Conservation (phyloP, 2,888 invertebrate species). For the Cotesia congregata region DNA sequence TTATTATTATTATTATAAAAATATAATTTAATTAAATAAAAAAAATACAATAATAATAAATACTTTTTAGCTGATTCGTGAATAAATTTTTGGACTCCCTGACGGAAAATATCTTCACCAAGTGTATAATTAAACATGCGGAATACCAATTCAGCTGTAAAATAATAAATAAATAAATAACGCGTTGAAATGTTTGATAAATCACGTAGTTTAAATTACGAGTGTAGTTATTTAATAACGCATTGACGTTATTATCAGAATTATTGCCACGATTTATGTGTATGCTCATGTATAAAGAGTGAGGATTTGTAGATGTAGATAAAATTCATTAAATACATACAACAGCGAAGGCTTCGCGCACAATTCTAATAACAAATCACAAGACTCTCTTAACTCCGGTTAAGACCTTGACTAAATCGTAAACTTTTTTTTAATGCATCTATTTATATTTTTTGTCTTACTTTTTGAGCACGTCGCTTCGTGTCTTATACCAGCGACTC, state of each 20-base stretch:
- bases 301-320: slow-evolving; percentile 5
- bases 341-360: not conserved
- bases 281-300: not conserved
- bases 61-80: slow-evolving; percentile 72
- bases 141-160: slow-evolving; percentile 80
- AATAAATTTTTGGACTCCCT: slow-evolving; percentile 80
- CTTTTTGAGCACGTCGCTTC: slow-evolving; percentile 82
- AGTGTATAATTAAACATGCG: slow-evolving; percentile 92
- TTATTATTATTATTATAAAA: not conserved
- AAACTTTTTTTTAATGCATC: slow-evolving; percentile 12
- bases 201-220: slow-evolving; percentile 11
- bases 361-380: not conserved
- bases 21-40: not conserved
- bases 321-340: not conserved
- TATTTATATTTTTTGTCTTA: slow-evolving; percentile 44
- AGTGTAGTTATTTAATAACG: slow-evolving; percentile 3
- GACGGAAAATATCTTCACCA: slow-evolving; percentile 82
- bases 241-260: no score
- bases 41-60: slow-evolving; percentile 27
- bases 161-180: slow-evolving; percentile 15
- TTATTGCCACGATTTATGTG: no score
- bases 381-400: not conserved
- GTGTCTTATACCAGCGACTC: slow-evolving; percentile 81
- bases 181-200: slow-evolving; percentile 20
- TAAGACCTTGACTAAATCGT: slow-evolving; percentile 13